Conservation (phyloP, 2,888 invertebrate genomes). For the Flexamia atlantica region DNA sequence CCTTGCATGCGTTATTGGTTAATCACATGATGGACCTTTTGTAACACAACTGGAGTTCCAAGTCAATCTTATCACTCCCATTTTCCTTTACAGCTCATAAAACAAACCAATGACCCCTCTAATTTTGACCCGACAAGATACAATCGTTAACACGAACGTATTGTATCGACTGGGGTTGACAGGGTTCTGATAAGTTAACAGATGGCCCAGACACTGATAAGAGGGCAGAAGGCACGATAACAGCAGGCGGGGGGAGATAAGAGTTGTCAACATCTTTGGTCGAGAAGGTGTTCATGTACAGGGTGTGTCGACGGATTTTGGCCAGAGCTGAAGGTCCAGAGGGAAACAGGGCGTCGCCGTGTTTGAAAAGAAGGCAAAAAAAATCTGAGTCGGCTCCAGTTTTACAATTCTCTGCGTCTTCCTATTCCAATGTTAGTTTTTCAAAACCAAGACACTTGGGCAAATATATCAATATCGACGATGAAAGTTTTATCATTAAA, state of each 20-base stretch:
- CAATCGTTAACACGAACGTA: not conserved
- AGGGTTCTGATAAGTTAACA: slow-evolving; percentile 5
- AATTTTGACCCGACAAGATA: slow-evolving; percentile 5
- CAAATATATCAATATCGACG: no score
- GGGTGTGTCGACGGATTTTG: slow-evolving; percentile 1
- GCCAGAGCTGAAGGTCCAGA: not conserved
- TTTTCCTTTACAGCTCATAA: not conserved
- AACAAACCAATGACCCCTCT: not conserved
- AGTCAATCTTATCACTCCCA: no score
- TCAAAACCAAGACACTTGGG: no score
- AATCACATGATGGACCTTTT: no score
- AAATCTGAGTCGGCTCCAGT: no score
- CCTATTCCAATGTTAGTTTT: no score
- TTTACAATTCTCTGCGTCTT: no score
- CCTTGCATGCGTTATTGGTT: no score
- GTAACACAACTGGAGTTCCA: no score
- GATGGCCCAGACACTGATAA: slow-evolving; percentile 21
- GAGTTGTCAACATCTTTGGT: slow-evolving; percentile 1
- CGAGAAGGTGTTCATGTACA: not conserved
- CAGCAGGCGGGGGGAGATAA: not conserved
- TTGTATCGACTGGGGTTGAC: slow-evolving; percentile 11
- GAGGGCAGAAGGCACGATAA: not conserved
- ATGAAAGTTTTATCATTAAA: no score
- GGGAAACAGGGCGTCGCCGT: not conserved
- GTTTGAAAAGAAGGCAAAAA: not conserved